A percentile compares a stretch with the other conserved stretches of the same genome.
Conservation (phyloP, 2,113 vertebrate genomes). For the Crotalus horridus region DNA sequence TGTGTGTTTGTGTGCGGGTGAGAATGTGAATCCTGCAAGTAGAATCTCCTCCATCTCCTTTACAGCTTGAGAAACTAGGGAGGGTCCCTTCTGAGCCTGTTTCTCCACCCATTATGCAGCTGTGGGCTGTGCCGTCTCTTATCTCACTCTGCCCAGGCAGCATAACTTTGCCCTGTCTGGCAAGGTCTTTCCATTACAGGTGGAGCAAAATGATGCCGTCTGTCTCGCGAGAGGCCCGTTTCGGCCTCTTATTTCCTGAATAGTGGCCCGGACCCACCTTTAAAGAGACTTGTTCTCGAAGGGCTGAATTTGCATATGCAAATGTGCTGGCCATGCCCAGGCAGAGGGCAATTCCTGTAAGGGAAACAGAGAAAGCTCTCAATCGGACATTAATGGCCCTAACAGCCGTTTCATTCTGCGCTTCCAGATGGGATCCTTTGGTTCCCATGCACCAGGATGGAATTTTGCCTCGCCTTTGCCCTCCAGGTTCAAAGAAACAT, state of each 20-base stretch:
- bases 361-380: not conserved
- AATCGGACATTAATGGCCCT: no score
- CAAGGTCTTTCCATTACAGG: not conserved
- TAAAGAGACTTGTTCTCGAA: constrained; percentile 92
- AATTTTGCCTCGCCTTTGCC: no score
- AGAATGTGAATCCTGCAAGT: no score
- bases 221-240: not conserved
- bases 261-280: constrained; percentile 74
- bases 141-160: no score
- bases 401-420: no score
- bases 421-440: no score
- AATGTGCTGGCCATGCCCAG: constrained; percentile 97
- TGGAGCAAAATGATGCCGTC: not conserved
- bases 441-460: no score
- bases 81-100: not conserved
- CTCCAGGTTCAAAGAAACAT: no score
- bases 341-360: constrained; percentile 91
- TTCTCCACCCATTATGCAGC: not conserved
- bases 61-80: no score
- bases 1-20: no score
- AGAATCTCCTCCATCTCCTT: no score
- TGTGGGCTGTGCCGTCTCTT: no score
- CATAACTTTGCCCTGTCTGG: not conserved
- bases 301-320: constrained; percentile 88
- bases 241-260: fast-evolving